Evolutionary conservation across 1,140 invertebrate genomes (phyloP).

Genomic region (Meloidogyne hapla): DNA sequence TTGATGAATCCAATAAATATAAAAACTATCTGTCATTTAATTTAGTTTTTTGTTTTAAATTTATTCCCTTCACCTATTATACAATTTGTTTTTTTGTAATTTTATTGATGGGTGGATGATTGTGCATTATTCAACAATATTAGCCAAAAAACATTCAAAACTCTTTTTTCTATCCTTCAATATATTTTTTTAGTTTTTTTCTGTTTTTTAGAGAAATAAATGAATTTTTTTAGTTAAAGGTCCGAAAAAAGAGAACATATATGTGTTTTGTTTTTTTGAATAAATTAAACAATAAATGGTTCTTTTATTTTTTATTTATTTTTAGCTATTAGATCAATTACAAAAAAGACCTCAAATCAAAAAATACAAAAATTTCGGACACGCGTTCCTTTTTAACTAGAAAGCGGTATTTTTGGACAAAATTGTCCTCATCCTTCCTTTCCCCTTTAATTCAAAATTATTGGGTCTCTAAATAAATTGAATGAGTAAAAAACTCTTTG

Average conservation of each 20-base stretch:
- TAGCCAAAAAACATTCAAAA: no score
- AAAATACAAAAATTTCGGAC: not conserved
- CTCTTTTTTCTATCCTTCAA: no score
- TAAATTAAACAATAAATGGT: not conserved
- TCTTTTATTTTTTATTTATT: not conserved
- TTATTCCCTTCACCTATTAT: no score
- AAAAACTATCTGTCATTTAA: no score
- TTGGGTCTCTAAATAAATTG: not conserved
- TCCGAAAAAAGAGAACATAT: not conserved
- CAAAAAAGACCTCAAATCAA: not conserved
- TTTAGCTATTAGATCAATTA: not conserved
- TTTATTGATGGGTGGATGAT: no score
- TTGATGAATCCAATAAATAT: no score
- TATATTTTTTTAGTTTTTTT: no score
- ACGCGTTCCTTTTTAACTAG: not conserved
- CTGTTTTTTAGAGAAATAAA: not conserved
- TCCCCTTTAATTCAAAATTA: not conserved
- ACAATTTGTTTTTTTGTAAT: no score
- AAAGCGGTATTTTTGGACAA: no score
- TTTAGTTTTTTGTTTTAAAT: no score
- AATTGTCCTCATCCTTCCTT: no score
- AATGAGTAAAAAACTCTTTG: conserved; percentile 1
- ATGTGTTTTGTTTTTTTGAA: not conserved
- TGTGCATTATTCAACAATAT: no score
- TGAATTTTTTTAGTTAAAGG: not conserved